Evolutionary conservation across 2,113 vertebrate genomes (phyloP).

Genomic region (Nothocercus nigrocapillus): DNA sequence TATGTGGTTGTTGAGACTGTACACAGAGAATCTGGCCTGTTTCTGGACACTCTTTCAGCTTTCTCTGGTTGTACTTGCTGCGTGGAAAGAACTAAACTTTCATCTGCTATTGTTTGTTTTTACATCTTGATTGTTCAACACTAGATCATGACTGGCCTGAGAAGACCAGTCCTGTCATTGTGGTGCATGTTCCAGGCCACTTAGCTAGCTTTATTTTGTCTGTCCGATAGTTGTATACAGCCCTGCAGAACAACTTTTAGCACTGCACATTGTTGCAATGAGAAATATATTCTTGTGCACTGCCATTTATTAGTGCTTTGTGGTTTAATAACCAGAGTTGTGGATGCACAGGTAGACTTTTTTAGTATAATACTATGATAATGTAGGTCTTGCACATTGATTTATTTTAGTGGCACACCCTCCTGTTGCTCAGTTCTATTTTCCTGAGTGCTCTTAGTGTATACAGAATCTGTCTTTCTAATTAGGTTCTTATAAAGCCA

Average conservation of each 20-base stretch:
- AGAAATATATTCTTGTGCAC: neutral
- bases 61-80: neutral
- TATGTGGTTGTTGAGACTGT: neutral
- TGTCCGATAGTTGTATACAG: neutral
- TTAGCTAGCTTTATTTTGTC: neutral
- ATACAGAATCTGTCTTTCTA: constrained; percentile 13
- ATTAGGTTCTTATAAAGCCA: constrained; percentile 96
- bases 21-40: neutral
- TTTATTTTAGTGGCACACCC: neutral
- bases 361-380: neutral
- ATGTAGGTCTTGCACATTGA: neutral
- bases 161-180: neutral
- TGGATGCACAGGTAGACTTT: neutral
- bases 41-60: neutral
- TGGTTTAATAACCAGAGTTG: neutral
- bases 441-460: constrained; percentile 17
- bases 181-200: constrained; percentile 33
- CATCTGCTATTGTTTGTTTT: neutral
- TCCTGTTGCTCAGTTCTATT: neutral
- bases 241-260: neutral
- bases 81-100: neutral
- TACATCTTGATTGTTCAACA: neutral
- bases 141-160: neutral
- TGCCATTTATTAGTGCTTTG: neutral
- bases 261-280: neutral